A percentile compares a stretch with the other conserved stretches of the same genome.
Evolutionary conservation across 2,113 vertebrate species (phyloP).

Genomic region (Rhegmatorhina hoffmannsi): DNA sequence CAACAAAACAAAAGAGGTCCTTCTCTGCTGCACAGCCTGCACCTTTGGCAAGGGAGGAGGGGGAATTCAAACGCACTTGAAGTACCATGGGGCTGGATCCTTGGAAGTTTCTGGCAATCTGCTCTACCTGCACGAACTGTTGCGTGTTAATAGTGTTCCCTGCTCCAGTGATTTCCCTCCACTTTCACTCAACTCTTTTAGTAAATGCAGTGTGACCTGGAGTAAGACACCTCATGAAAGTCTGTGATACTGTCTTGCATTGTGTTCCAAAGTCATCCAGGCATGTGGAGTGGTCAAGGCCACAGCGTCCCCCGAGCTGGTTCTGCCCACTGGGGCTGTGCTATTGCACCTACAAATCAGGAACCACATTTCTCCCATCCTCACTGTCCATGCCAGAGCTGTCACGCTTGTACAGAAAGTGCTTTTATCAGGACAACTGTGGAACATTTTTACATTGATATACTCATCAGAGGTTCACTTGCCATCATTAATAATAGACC

Average conservation of each 20-base stretch:
- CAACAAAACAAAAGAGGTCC: background rate
- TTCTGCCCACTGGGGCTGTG: background rate
- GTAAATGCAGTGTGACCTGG: background rate
- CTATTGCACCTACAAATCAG: background rate
- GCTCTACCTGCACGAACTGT: background rate
- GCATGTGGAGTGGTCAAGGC: background rate
- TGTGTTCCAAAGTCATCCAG: background rate
- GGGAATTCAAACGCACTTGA: background rate
- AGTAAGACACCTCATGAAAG: background rate
- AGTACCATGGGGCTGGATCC: no score
- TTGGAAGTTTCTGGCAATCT: background rate
- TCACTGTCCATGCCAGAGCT: background rate
- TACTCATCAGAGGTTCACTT: background rate
- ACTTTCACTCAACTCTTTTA: background rate
- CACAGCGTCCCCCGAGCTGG: rapidly evolving
- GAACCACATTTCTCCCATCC: background rate
- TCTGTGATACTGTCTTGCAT: background rate
- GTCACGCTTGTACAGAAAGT: background rate
- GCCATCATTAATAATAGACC: constrained; percentile 21
- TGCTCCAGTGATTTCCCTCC: background rate
- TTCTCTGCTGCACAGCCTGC: background rate
- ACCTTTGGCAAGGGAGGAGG: background rate
- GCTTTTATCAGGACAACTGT: background rate
- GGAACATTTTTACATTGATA: background rate
- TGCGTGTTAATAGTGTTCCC: background rate